Percentiles rank a stretch among this genome's conserved stretches.
Evolutionary conservation across 1,140 invertebrate genomes (phyloP).

Genomic region (Cotesia glomerata): DNA sequence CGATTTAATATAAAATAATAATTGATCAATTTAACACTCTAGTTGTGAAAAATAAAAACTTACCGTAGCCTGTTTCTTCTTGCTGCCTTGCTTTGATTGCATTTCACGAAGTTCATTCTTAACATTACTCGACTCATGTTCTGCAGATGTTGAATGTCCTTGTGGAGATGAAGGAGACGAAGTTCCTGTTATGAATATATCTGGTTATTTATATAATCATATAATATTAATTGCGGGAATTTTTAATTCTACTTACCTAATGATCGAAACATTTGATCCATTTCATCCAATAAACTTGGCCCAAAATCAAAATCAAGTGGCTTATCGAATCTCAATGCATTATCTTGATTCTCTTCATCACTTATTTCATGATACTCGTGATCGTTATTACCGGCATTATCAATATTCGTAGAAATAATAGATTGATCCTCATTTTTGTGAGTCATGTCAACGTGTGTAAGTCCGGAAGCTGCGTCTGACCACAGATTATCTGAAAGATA

Average conservation of each 20-base stretch:
- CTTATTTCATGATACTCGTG: conserved; percentile 94
- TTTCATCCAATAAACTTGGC: conserved; percentile 92
- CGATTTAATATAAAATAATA: conserved; percentile 37
- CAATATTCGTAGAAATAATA: conserved; percentile 45
- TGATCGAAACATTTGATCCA: conserved; percentile 91
- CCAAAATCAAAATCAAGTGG: conserved; percentile 82
- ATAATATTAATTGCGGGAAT: no score
- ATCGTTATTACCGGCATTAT: conserved; percentile 58
- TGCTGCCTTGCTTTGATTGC: conserved; percentile 64
- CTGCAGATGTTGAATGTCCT: conserved; percentile 62
- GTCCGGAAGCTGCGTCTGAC: conserved; percentile 54
- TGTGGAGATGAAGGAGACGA: conserved; percentile 53
- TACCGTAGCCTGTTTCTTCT: conserved; percentile 80
- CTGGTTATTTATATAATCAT: neutral
- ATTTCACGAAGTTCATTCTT: conserved; percentile 79
- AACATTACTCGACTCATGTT: conserved; percentile 72
- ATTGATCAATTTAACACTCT: conserved; percentile 16
- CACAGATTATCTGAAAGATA: conserved; percentile 50
- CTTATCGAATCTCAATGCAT: conserved; percentile 59
- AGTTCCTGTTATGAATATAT: conserved; percentile 45
- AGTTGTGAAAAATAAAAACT: conserved; percentile 45
- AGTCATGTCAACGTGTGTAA: conserved; percentile 46
- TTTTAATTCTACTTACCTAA: conserved; percentile 58
- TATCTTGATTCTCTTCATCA: conserved; percentile 77
- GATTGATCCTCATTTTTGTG: conserved; percentile 44